Base-by-base conservation (phyloP, 2,797 vertebrate species). In the Arctocebus calabarensis region DNA sequence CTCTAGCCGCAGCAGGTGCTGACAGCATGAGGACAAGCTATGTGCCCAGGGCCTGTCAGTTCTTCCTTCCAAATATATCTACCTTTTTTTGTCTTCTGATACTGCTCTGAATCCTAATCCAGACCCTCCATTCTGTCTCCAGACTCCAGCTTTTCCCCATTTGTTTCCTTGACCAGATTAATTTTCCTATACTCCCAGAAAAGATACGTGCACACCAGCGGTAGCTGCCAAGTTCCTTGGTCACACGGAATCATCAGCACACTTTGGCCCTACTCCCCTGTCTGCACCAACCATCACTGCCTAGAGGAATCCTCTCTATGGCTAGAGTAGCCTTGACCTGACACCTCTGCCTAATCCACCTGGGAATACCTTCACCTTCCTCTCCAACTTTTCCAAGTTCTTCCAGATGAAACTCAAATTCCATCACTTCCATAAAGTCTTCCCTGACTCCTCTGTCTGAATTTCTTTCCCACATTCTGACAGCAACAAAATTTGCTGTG, bases 391-490 rank as follows among this genome's bases (percentile, higher is more conserved):
- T 48, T 17, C 61, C 61, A 88, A 29, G n/a, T 43, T 64, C 82
- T 57, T 90, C 29, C 25, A 57, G 40, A 13, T 57, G n/a, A 11
- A 83, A 90, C 22, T 83, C 70, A 90, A 66, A 85, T 34, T 2
- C 10, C 6, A 19, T 59, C 11, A n/a, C 20, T 87, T 78, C 45
- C 25, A 61, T 5, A 61, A 84, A 40, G 2, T 66, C 70, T 92
- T 62, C 19, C 84, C 78, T 71, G 52, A 43, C 43, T 59, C 25
- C 64, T 59, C 37, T 88, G 34, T 84, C 40, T 79, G 6, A 78
- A 45, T 45, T 84, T 37, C 64, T 71, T 73, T 66, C 48, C 19
- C 74, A 85, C 77, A 71, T 81, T 71, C 75, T 81, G 61, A 93
- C 14, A 70, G 4, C 59, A 70, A 16, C 6, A 37, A 19, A 74